These are phyloP conservation scores for Erpobdella octoculata DNA, from an alignment of 2,888 invertebrate species.

Conservation along the genomic window DNA sequence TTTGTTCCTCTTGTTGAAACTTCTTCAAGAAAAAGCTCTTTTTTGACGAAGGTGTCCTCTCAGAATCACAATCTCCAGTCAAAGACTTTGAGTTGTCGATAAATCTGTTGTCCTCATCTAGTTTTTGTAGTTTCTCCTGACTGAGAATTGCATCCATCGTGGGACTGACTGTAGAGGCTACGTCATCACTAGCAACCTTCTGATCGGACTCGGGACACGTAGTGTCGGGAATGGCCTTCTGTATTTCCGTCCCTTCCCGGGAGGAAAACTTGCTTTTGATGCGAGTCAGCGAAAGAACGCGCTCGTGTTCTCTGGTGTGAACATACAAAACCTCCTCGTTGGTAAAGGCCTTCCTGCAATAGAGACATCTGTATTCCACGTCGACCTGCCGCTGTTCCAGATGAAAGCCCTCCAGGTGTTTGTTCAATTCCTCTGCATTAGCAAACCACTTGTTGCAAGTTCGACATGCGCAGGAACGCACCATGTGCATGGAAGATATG, in stretches of 20 bases:
- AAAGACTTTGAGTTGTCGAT: not conserved
- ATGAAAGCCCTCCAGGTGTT: slow-evolving; percentile 27
- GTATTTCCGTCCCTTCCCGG: not conserved
- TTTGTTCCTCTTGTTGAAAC: slow-evolving; percentile 16
- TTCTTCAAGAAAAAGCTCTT: slow-evolving; percentile 25
- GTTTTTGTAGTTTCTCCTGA: slow-evolving; percentile 2
- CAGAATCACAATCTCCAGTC: not conserved
- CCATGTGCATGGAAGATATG: slow-evolving; percentile 32
- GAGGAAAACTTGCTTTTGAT: not conserved
- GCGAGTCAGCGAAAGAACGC: not conserved
- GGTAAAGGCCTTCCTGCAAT: slow-evolving; percentile 30
- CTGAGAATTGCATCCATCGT: not conserved
- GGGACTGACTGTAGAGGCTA: not conserved
- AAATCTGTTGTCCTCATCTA: not conserved
- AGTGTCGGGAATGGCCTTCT: slow-evolving; percentile 28
- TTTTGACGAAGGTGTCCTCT: slow-evolving; percentile 3
- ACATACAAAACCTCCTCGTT: slow-evolving; percentile 28
- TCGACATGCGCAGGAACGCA: slow-evolving; percentile 31
- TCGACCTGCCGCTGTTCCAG: not conserved
- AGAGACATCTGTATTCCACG: slow-evolving; percentile 32
- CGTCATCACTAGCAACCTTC: not conserved
- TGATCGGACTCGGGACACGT: slow-evolving; percentile 23
- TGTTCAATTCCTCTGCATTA: slow-evolving; percentile 30
- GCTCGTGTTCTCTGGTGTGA: slow-evolving; percentile 32
- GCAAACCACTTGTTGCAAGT: slow-evolving; percentile 30